Conservation (phyloP, 2,113 vertebrate species). For the Tragelaphus buxtoni region DNA sequence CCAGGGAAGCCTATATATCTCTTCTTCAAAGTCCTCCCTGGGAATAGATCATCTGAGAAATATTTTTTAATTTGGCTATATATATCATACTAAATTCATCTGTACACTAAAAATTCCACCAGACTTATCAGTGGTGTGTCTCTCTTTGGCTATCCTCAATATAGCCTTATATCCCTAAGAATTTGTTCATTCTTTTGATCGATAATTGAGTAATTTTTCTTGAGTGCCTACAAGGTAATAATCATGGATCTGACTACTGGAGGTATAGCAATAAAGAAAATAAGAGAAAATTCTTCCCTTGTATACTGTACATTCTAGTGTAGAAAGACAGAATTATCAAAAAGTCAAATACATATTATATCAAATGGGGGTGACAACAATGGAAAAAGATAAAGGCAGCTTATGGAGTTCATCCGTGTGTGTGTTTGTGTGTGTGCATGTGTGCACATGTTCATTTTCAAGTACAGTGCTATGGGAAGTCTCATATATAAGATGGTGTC, state of each 20-base stretch:
- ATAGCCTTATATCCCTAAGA: not conserved
- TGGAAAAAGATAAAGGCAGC: not conserved
- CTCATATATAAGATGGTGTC: not conserved
- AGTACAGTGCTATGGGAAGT: not conserved
- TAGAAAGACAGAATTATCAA: not conserved
- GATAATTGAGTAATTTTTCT: not conserved
- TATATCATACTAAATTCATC: not conserved
- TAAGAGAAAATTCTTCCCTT: not conserved
- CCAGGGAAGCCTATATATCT: not conserved
- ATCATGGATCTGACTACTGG: not conserved
- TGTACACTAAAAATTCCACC: not conserved
- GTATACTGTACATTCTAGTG: not conserved
- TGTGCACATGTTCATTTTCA: not conserved
- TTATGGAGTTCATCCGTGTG: not conserved
- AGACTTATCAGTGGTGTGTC: not conserved
- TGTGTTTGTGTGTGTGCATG: not conserved
- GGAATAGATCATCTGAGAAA: not conserved
- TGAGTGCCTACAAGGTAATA: not conserved
- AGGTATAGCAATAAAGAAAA: not conserved
- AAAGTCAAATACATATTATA: not conserved
- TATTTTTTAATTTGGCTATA: not conserved
- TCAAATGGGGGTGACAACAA: not conserved
- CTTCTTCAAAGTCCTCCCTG: not conserved
- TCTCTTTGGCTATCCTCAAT: not conserved
- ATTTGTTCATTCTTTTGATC: not conserved